These are phyloP conservation scores for Tiliqua scincoides DNA, from an alignment of 2,113 vertebrate genomes.

Conservation along the genomic window DNA sequence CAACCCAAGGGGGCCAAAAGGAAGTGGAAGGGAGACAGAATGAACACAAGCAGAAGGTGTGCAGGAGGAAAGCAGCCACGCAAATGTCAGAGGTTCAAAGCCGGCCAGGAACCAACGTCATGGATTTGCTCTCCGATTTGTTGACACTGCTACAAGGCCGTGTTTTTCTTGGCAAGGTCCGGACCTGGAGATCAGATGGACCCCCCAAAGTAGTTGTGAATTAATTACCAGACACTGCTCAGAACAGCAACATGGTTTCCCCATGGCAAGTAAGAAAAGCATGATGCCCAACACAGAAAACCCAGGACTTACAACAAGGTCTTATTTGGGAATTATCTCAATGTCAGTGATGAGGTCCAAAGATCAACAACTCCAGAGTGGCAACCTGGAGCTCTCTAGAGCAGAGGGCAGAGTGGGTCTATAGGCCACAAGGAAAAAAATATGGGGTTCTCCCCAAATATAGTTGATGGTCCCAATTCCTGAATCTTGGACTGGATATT, in stretches of 20 bases:
- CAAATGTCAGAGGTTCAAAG: slow-evolving; percentile 10
- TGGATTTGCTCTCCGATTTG: slow-evolving; percentile 18
- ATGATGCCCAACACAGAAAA: not conserved
- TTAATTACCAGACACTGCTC: not conserved
- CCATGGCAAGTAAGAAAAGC: not conserved
- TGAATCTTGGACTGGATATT: not conserved
- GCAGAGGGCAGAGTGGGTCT: not conserved
- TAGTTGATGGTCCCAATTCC: not conserved
- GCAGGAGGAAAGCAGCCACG: not conserved
- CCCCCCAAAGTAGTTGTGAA: slow-evolving; percentile 16
- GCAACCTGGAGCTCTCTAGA: not conserved
- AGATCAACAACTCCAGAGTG: not conserved
- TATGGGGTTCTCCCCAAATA: not conserved
- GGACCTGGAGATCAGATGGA: not conserved
- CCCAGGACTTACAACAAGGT: not conserved
- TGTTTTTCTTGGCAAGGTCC: slow-evolving; percentile 4
- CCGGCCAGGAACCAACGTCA: not conserved
- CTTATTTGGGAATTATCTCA: not conserved
- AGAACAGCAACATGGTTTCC: slow-evolving; percentile 2
- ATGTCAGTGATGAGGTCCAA: not conserved
- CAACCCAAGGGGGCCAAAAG: slow-evolving; percentile 40
- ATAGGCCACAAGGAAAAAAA: too few relatives aligned
- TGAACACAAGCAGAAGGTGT: slow-evolving; percentile 27
- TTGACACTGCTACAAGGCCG: slow-evolving; percentile 22
- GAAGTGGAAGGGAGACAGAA: slow-evolving; percentile 25